Base-by-base conservation (phyloP, 1,140 invertebrate genomes). In the Macrotrachela quadricornifera region DNA sequence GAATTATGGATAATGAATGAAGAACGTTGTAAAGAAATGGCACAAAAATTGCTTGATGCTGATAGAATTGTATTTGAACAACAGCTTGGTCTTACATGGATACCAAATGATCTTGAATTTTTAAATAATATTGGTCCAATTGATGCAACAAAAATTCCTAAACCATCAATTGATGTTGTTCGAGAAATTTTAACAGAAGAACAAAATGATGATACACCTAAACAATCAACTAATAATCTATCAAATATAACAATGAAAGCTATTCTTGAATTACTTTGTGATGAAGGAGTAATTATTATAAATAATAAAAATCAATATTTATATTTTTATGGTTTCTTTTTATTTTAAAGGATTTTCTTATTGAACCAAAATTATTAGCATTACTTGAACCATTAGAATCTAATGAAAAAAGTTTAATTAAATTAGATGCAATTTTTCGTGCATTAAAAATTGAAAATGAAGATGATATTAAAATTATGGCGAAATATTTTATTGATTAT, bases 1-100 rank as follows among this genome's bases (percentile, higher is more conserved):
- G 66, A 76, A 56, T 59, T 80, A 50, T 80, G 79, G 80, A 73
- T 78, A 36, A 78, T 82, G 70, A 82, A 82, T 63, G 72, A 73
- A 45, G 68, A 74, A 41, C 74, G 72, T 54, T 75, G 75, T 1
- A 73, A 75, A 46, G 62, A 72, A 12, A 59, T 80, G 8, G 56
- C 79, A 0, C 59, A 73, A 6, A 72, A 76, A 56, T 69, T 76
- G 6, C 63, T 78, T 21, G 66, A 71, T 10, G 76, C 75, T 3
- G 79, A 83, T 65, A 70, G 70, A 64, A 69, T 78, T 46, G 70
- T 83, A 39, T 70, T 78, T 58, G 78, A 81, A 59, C 75, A 81
- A 59, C 75, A 79, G 59, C 68, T 83, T 46, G 77, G 77, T 1
- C 57, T 80, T 13, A 60, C 72, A 6, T 82, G 78, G 77, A 55